These are phyloP conservation scores for Nixonia krombeini DNA, from an alignment of 1,140 invertebrate species.

Conservation along the genomic window DNA sequence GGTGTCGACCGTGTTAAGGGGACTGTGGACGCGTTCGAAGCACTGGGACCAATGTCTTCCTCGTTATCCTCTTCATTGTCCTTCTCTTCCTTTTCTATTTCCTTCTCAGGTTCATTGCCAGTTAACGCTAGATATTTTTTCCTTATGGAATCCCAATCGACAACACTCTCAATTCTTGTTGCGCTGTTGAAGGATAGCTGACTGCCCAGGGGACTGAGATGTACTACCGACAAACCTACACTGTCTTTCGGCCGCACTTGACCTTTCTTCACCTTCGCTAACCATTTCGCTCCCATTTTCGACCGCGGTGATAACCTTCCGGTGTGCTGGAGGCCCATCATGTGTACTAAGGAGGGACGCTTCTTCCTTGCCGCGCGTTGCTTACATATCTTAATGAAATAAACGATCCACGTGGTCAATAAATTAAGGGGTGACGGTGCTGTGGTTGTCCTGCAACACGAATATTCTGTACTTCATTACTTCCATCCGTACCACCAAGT, in stretches of 20 bases:
- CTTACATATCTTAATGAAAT: conserved; percentile 86
- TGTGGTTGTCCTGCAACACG: conserved; percentile 85
- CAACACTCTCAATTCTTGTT: conserved; percentile 87
- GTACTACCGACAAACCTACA: conserved; percentile 80
- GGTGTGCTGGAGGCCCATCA: conserved; percentile 82
- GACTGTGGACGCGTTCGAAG: conserved; percentile 56
- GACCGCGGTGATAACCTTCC: conserved; percentile 83
- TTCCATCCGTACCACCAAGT: too few species aligned
- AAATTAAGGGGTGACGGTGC: conserved; percentile 98
- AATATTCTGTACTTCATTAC: too few species aligned
- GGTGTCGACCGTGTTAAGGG: conserved; percentile 52
- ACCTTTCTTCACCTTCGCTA: conserved; percentile 85
- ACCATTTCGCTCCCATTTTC: conserved; percentile 88
- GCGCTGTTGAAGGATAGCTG: conserved; percentile 84
- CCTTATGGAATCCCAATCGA: conserved; percentile 91
- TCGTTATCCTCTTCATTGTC: conserved; percentile 71
- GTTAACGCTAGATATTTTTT: conserved; percentile 88
- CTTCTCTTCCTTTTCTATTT: conserved; percentile 71
- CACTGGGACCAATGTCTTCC: conserved; percentile 58
- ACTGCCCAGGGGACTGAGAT: conserved; percentile 84
- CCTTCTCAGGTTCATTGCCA: conserved; percentile 79
- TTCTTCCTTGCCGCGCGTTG: conserved; percentile 78
- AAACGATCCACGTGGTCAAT: conserved; percentile 94
- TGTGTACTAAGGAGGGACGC: conserved; percentile 85
- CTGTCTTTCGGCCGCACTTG: conserved; percentile 86